A percentile compares a stretch with the other conserved stretches of the same genome.
These are phyloP conservation scores for Ochotona princeps DNA, from an alignment of 2,113 vertebrate genomes.

Conservation along the genomic window DNA sequence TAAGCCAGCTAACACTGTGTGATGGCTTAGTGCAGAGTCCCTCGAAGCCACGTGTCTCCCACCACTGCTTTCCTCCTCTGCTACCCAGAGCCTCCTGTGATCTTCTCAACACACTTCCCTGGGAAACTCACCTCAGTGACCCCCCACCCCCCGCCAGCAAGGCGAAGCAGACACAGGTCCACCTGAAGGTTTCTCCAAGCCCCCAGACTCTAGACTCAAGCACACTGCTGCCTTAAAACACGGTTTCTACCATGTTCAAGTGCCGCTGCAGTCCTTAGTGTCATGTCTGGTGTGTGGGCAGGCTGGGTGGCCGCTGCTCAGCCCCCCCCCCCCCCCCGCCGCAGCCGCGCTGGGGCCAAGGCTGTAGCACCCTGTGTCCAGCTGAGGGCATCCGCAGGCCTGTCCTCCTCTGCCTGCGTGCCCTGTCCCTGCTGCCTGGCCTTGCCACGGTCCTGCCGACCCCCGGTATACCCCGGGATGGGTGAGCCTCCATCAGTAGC, in stretches of 20 bases:
- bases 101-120: conserved; percentile 18
- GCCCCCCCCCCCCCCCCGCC: not conserved
- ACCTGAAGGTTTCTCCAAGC: not conserved
- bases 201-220: not conserved
- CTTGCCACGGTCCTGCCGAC: not conserved
- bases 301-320: not conserved
- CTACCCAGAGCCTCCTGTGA: not conserved
- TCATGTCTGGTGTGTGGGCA: not conserved
- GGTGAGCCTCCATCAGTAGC: not conserved
- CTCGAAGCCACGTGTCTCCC: not conserved
- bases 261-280: not conserved
- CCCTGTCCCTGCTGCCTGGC: too few species aligned
- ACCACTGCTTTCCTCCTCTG: not conserved
- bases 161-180: not conserved
- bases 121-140: not conserved
- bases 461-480: not conserved
- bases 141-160: conserved; percentile 1
- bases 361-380: too few species aligned
- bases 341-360: not conserved
- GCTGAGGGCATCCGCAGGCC: not conserved
- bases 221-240: not conserved
- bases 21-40: not conserved
- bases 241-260: not conserved
- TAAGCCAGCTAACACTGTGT: not conserved
- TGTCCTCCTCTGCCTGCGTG: not conserved